A percentile compares a stretch with the other conserved stretches of the same genome.
phyloP scores from a whole-genome alignment of 1,140 invertebrate species.

The Thereuonema tuberculata region DNA sequence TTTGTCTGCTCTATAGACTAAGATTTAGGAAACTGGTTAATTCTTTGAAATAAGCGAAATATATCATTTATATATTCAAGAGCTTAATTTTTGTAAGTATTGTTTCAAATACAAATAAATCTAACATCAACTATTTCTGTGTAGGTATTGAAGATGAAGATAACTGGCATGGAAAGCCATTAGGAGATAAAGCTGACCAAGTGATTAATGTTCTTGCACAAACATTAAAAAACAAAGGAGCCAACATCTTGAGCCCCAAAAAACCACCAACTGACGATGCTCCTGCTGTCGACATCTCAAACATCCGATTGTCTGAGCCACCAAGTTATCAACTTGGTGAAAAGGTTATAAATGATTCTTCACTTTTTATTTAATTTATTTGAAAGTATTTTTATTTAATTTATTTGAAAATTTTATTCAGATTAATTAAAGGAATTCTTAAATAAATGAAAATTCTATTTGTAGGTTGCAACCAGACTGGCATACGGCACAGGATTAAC shows the following conservation, averaged over 20 bases:
- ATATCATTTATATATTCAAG: no score
- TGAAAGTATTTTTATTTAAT: no score
- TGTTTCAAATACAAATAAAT: no score
- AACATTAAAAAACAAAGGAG: constrained; percentile 46
- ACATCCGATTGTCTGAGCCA: constrained; percentile 62
- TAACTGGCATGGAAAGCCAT: constrained; percentile 95
- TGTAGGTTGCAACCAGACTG: constrained; percentile 68
- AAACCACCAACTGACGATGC: constrained; percentile 53
- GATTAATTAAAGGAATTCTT: not conserved
- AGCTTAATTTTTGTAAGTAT: no score
- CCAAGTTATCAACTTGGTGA: constrained; percentile 64
- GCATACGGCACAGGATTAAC: constrained; percentile 89
- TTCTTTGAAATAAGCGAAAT: no score
- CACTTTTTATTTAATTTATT: no score
- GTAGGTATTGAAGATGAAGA: constrained; percentile 71
- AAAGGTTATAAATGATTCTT: no score
- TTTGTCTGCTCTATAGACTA: no score
- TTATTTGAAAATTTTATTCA: not conserved
- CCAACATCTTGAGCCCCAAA: constrained; percentile 41
- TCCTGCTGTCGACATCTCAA: constrained; percentile 52
- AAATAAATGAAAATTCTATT: no score
- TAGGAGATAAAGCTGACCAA: constrained; percentile 62
- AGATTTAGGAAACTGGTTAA: no score
- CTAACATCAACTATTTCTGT: no score
- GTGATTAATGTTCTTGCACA: constrained; percentile 55